A percentile compares a stretch with the other conserved stretches of the same genome.
These are phyloP conservation scores for Panthera tigris DNA, from an alignment of 2,113 vertebrate species.

Conservation along the genomic window DNA sequence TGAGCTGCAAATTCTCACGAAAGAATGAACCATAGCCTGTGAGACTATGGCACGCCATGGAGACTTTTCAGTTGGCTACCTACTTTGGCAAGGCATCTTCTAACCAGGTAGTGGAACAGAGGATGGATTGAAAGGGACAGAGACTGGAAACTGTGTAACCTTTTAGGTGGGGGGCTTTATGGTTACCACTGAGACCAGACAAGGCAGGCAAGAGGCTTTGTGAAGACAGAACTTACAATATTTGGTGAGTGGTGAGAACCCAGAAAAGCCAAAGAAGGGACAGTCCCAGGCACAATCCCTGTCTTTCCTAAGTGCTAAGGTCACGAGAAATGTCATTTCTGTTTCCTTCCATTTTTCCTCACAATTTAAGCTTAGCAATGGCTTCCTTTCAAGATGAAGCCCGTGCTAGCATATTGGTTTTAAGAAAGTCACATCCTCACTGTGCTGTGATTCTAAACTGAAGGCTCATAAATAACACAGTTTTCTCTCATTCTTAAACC, in stretches of 20 bases:
- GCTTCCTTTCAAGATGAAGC: background rate
- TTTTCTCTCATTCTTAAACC: background rate
- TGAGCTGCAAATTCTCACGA: background rate
- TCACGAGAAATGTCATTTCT: background rate
- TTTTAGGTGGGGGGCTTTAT: background rate
- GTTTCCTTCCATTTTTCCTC: background rate
- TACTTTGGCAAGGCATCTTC: background rate
- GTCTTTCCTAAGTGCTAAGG: background rate
- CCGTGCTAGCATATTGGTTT: background rate
- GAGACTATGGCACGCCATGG: accelerated
- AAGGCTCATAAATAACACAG: background rate
- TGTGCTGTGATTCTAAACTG: background rate
- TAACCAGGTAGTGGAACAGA: background rate
- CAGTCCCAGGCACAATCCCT: background rate
- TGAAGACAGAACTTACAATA: background rate
- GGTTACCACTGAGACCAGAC: too few species aligned
- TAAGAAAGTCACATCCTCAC: background rate
- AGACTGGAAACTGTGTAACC: background rate
- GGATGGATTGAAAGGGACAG: background rate
- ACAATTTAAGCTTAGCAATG: background rate
- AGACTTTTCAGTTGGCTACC: background rate
- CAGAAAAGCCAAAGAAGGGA: background rate
- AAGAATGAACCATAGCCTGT: background rate
- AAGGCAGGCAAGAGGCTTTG: background rate
- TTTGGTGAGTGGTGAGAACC: background rate